These are phyloP conservation scores for Ctenicera cuprea DNA, from an alignment of 2,888 invertebrate genomes.

Conservation along the genomic window DNA sequence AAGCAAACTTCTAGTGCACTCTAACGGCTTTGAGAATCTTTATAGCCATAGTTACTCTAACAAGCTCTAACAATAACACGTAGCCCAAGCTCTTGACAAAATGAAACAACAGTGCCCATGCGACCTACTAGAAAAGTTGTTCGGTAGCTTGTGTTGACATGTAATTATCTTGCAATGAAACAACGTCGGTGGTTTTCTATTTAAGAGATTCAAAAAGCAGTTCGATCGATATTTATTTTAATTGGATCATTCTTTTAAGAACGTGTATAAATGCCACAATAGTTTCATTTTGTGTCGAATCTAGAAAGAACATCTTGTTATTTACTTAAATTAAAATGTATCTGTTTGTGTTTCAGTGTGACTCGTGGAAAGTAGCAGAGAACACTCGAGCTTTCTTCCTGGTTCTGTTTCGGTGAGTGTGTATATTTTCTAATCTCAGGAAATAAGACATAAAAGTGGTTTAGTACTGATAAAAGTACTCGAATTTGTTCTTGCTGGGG, in stretches of 20 bases:
- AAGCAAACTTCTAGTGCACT: no score
- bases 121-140: background rate
- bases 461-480: slow-evolving; percentile 32
- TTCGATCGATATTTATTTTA: background rate
- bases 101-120: slow-evolving; percentile 1
- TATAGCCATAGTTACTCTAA: background rate
- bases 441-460: slow-evolving; percentile 38
- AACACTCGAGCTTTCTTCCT: slow-evolving; percentile 25
- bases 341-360: slow-evolving; percentile 30
- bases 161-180: background rate
- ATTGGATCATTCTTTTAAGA: background rate
- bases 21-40: background rate
- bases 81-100: slow-evolving; percentile 1
- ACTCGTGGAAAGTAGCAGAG: slow-evolving; percentile 19
- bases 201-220: background rate
- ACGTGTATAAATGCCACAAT: background rate
- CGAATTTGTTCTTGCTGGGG: slow-evolving; percentile 24
- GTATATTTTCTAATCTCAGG: slow-evolving; percentile 30
- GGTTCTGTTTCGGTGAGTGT: slow-evolving; percentile 32
- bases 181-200: background rate
- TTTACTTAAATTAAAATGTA: background rate
- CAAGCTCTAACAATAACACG: slow-evolving; percentile 3
- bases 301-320: background rate
- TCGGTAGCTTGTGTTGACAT: slow-evolving; percentile 15
- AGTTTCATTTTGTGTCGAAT: background rate